Conservation (phyloP, 2,113 vertebrate genomes). For the Sterna hirundo region DNA sequence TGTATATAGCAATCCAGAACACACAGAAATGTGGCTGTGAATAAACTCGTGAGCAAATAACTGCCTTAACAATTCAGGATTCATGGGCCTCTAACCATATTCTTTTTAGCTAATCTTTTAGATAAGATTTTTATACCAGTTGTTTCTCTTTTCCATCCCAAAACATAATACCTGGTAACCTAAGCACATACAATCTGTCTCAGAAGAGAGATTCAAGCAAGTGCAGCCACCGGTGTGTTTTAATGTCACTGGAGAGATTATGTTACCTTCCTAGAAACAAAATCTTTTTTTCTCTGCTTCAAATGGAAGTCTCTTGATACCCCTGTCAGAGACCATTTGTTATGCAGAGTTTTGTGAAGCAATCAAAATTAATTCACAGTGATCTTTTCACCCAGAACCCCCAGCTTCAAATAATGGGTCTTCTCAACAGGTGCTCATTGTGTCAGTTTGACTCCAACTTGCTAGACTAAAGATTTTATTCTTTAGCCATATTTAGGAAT, state of each 20-base stretch:
- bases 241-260: slow-evolving; percentile 89
- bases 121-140: slow-evolving; percentile 71
- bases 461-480: slow-evolving; percentile 77
- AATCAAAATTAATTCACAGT: slow-evolving; percentile 77
- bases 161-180: slow-evolving; percentile 85
- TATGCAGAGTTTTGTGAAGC: slow-evolving; percentile 75
- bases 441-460: slow-evolving; percentile 73
- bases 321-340: slow-evolving; percentile 69
- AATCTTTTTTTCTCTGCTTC: slow-evolving; percentile 65
- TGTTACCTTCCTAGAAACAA: slow-evolving; percentile 87
- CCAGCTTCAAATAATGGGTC: slow-evolving; percentile 77
- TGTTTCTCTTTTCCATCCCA: slow-evolving; percentile 78
- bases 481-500: slow-evolving; percentile 69
- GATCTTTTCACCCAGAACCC: slow-evolving; percentile 73
- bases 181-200: slow-evolving; percentile 83
- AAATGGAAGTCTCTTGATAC: slow-evolving; percentile 71
- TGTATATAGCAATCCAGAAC: background rate
- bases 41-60: slow-evolving; percentile 35
- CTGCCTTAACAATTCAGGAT: slow-evolving; percentile 51
- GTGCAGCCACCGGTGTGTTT: slow-evolving; percentile 79
- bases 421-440: slow-evolving; percentile 78
- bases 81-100: slow-evolving; percentile 50
- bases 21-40: slow-evolving; percentile 12
- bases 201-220: slow-evolving; percentile 78
- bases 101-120: slow-evolving; percentile 62